Conservation (phyloP, 2,888 invertebrate species). For the Deroplatys truncata region DNA sequence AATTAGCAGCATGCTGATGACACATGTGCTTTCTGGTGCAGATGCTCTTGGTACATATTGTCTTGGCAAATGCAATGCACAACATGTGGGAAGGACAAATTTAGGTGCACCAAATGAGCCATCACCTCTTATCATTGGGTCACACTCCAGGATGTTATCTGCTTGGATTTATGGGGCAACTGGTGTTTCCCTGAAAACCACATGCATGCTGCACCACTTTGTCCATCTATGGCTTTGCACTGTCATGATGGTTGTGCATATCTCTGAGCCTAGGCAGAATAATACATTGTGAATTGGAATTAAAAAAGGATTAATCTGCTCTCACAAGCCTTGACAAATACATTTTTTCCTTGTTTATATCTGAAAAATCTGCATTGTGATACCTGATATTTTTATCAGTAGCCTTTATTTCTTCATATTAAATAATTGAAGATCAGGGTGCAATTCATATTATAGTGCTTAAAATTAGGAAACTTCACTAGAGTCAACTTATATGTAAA, state of each 20-base stretch:
- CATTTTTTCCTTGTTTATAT: no score
- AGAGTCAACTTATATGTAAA: no score
- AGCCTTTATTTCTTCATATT: no score
- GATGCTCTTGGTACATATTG: neutral
- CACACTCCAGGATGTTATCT: neutral
- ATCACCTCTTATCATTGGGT: neutral
- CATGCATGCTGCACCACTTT: neutral
- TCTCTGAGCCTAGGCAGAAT: neutral
- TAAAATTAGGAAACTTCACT: no score
- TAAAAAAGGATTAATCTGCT: neutral
- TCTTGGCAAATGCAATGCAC: neutral
- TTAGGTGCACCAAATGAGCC: neutral
- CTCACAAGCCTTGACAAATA: neutral
- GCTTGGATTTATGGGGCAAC: neutral
- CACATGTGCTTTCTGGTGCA: neutral
- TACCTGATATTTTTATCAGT: no score
- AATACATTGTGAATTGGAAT: neutral
- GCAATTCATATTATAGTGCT: no score
- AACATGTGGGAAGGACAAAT: neutral
- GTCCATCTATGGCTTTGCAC: neutral
- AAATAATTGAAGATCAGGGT: no score
- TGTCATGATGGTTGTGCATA: constrained; percentile 4
- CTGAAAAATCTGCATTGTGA: no score
- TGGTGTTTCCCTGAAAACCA: neutral
- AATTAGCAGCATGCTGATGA: neutral